Conservation (phyloP, 1,140 invertebrate species). For the Paracyclopina nana region DNA sequence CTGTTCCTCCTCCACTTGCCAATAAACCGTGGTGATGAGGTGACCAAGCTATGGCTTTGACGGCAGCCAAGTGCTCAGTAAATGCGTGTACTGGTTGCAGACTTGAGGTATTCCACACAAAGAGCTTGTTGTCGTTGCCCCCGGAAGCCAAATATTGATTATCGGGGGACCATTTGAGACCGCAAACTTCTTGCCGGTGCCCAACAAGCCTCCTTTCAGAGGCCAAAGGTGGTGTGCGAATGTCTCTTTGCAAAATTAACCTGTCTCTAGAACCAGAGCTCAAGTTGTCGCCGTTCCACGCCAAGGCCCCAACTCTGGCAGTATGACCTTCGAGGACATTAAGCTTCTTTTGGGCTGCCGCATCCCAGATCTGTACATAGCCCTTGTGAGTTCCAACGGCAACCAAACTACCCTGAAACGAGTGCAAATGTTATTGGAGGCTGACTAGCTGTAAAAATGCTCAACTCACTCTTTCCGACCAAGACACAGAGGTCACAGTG, state of each 20-base stretch:
- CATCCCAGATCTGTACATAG: constrained; percentile 93
- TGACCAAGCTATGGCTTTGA: constrained; percentile 98
- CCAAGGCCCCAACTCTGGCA: constrained; percentile 75
- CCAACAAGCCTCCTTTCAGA: constrained; percentile 52
- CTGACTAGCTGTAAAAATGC: not conserved
- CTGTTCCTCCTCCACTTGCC: constrained; percentile 92
- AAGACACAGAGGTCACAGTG: constrained; percentile 92
- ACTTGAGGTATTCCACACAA: constrained; percentile 90
- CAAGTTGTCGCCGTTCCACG: constrained; percentile 93
- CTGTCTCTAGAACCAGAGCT: constrained; percentile 89
- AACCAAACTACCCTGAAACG: constrained; percentile 58
- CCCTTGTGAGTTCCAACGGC: constrained; percentile 94
- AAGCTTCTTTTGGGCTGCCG: constrained; percentile 76
- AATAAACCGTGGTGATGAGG: constrained; percentile 95
- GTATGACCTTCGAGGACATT: constrained; percentile 79
- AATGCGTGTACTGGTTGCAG: constrained; percentile 81
- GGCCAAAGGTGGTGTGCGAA: constrained; percentile 57
- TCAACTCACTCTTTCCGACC: constrained; percentile 62
- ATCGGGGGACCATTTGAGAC: constrained; percentile 97
- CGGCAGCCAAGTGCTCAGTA: constrained; percentile 90
- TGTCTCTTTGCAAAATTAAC: constrained; percentile 81
- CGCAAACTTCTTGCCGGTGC: constrained; percentile 94
- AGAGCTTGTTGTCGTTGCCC: constrained; percentile 94
- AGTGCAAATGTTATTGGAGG: constrained; percentile 1
- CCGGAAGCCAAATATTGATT: constrained; percentile 94